A percentile compares a stretch with the other conserved stretches of the same genome.
Conservation (phyloP, 2,888 invertebrate genomes). For the Galeruca laticollis region DNA sequence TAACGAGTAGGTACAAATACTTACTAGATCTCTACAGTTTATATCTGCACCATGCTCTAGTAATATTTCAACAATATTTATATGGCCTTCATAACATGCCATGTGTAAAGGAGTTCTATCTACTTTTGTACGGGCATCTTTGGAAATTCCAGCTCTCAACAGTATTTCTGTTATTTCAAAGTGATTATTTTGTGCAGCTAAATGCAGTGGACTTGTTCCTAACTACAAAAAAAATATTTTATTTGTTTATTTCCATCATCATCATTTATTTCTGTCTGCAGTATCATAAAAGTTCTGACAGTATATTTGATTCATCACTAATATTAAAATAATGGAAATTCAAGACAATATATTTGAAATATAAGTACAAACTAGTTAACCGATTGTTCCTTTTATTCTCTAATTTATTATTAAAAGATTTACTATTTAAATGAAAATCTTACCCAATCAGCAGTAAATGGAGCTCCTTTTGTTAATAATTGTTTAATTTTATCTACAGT, state of each 20-base stretch:
- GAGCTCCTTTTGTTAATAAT: slow-evolving; percentile 88
- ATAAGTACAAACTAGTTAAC: not conserved
- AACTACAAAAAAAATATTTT: slow-evolving; percentile 75
- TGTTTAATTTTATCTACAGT: slow-evolving; percentile 81
- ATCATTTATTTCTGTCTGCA: not conserved
- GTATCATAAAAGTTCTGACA: not conserved
- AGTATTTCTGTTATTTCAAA: slow-evolving; percentile 83
- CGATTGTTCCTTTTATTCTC: no score
- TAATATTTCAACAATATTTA: slow-evolving; percentile 78
- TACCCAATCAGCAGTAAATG: slow-evolving; percentile 95
- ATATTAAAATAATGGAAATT: slow-evolving; percentile 2
- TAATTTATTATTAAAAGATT: no score
- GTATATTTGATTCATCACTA: not conserved
- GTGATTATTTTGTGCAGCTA: slow-evolving; percentile 87
- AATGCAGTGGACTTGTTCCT: slow-evolving; percentile 90
- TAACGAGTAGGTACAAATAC: slow-evolving; percentile 20
- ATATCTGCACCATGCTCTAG: slow-evolving; percentile 78
- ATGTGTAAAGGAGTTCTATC: slow-evolving; percentile 92
- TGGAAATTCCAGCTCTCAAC: slow-evolving; percentile 86
- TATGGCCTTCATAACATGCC: slow-evolving; percentile 87
- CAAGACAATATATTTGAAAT: not conserved
- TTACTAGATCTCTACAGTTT: slow-evolving; percentile 83
- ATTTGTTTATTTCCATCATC: not conserved
- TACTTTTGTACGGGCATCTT: slow-evolving; percentile 92
- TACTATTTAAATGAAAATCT: not conserved